Evolutionary conservation across 1,140 invertebrate species (phyloP), one percentile per base, ranked within the genome.

Genomic region (Eulimnadia texana): DNA sequence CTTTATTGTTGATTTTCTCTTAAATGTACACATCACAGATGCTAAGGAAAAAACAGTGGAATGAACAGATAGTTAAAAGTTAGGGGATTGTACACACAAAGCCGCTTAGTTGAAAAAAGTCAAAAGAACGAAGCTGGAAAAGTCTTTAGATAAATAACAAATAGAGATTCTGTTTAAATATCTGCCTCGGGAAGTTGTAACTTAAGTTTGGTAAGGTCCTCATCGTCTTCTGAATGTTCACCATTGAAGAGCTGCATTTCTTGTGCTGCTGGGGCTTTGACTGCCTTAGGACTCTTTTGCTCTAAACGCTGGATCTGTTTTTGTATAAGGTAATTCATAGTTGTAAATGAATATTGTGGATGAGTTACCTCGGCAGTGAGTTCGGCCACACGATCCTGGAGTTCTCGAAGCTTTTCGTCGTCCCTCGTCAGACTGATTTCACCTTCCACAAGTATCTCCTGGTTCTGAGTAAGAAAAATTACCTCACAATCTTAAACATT

Each of bases 291-390:
- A 53, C 59, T 63, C 13, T 59, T 57, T 50, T 63, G 62, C 49
- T 63, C 62, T 50, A 63, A 50, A 59, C 62, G 58, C 52, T 63
- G 25, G 50, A 63, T 56, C 62, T 63, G 47, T 16, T n/a, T 58
- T 22, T 2, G 42, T 42, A 62, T 2, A 53, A n/a, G n/a, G n/a
- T n/a, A n/a, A n/a, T n/a, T n/a, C n/a, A n/a, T n/a, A n/a, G n/a
- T n/a, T n/a, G n/a, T n/a, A n/a, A n/a, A n/a, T n/a, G n/a, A n/a
- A n/a, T n/a, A n/a, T n/a, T n/a, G n/a, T n/a, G n/a, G n/a, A n/a
- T n/a, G n/a, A n/a, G n/a, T n/a, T 77, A 93, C 90, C 84, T 95
- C 90, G 47, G 90, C 88, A 75, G 92, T 89, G 16, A 93, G 76
- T 74, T 94, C 89, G 27, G 84, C 88, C 61, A 94, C 83, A 73